phyloP scores from a whole-genome alignment of 2,113 vertebrate species.

The Cheirogaleus medius region DNA sequence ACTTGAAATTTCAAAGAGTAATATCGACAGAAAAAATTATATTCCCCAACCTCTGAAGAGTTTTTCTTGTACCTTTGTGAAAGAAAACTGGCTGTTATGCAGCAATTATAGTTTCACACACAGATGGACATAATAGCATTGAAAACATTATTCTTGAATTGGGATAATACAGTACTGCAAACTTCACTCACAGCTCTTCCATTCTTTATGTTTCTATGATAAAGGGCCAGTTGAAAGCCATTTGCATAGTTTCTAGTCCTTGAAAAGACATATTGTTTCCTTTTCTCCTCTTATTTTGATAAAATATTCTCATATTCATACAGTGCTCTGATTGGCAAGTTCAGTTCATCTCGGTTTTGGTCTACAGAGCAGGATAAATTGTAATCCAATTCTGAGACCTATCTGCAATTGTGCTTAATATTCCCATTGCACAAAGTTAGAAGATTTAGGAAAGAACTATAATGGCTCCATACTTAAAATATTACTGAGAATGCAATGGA shows the following conservation, averaged over 20 bases:
- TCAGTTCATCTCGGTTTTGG: slow-evolving; percentile 46
- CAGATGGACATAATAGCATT: not conserved
- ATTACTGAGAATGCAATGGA: slow-evolving; percentile 50
- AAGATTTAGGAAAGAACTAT: slow-evolving; percentile 32
- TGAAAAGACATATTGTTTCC: slow-evolving; percentile 45
- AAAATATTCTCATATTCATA: slow-evolving; percentile 41
- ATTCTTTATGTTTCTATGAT: not conserved
- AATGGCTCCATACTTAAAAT: slow-evolving; percentile 58
- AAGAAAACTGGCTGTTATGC: not conserved
- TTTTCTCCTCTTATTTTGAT: slow-evolving; percentile 52
- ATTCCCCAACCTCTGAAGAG: not conserved
- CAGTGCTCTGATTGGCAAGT: not conserved
- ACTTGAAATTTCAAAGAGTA: not conserved
- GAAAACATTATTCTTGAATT: not conserved
- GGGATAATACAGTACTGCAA: not conserved
- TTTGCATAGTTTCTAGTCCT: slow-evolving; percentile 36
- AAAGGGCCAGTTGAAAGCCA: slow-evolving; percentile 23
- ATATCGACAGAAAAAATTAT: not conserved
- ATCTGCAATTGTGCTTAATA: slow-evolving; percentile 39
- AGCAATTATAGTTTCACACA: not conserved
- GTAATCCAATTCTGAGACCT: slow-evolving; percentile 27
- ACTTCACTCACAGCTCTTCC: accelerated
- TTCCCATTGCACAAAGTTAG: slow-evolving; percentile 11
- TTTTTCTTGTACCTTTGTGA: not conserved
- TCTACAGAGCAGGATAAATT: slow-evolving; percentile 26